phyloP scores from a whole-genome alignment of 1,140 invertebrate genomes.

The Campoletis sonorensis region DNA sequence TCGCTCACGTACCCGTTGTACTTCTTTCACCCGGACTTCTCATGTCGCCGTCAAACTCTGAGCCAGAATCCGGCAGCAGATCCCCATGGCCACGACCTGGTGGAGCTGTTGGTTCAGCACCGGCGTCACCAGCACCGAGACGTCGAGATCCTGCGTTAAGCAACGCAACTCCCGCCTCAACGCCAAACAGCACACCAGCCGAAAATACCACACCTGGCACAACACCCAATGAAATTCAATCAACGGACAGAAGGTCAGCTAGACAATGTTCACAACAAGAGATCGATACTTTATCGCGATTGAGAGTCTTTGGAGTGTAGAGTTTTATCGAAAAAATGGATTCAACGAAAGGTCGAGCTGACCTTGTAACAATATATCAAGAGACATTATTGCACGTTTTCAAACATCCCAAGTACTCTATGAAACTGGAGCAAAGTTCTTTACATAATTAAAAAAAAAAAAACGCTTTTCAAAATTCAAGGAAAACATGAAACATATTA shows the following conservation, averaged over 20 bases:
- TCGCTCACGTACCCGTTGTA: conserved; percentile 95
- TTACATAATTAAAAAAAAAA: too few species aligned
- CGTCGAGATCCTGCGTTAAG: conserved; percentile 66
- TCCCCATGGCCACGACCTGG: conserved; percentile 81
- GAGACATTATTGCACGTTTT: too few species aligned
- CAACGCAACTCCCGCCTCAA: conserved; percentile 62
- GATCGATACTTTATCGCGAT: too few species aligned
- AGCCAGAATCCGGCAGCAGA: conserved; percentile 68
- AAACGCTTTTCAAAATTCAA: too few species aligned
- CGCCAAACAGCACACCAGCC: conserved; percentile 68
- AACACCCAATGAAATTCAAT: conserved; percentile 75
- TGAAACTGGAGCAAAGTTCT: too few species aligned
- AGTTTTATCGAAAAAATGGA: too few species aligned
- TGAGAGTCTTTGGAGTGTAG: too few species aligned
- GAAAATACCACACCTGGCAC: conserved; percentile 65
- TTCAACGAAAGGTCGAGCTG: too few species aligned
- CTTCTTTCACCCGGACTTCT: conserved; percentile 90
- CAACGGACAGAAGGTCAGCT: conserved; percentile 69
- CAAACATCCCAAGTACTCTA: too few species aligned
- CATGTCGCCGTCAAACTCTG: conserved; percentile 79
- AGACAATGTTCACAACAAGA: too few species aligned
- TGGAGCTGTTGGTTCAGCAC: conserved; percentile 79
- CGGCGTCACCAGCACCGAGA: conserved; percentile 75
- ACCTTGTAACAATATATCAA: too few species aligned
- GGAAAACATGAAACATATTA: too few species aligned